Base-by-base conservation (phyloP, 2,888 invertebrate genomes). In the Nomada hirtipes region DNA sequence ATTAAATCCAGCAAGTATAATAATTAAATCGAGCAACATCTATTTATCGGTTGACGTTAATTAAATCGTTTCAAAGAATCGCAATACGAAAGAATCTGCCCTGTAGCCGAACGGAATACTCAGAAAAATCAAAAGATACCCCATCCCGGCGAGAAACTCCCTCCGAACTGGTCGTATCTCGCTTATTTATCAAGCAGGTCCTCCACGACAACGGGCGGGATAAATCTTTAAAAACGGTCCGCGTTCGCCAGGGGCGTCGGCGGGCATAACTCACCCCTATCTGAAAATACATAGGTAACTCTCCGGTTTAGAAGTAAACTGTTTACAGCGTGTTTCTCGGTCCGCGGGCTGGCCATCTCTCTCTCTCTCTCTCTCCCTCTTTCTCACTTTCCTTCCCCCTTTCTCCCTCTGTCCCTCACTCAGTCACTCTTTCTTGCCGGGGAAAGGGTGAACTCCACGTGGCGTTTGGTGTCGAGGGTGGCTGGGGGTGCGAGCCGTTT, bases 171-270 rank as follows among this genome's bases (percentile, higher is more conserved):
- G 71, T 57, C 69, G 83, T 84, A 79, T 79, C 79, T 76, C 83
- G 70, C 79, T 84, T 79, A 83, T 84, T 78, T 83, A 84, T 83
- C 83, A 82, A 81, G 84, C 84, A 74, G 74, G 73, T 74, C 74
- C 74, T 73, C 70, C 63, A 42, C 81, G 77, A 86, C 79, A 81
- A 79, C 82, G 79, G 76, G 23, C 52, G 73, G 90, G 90, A 93
- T 93, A 93, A 93, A 93, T 93, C 93, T 92, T 91, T 85, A 91
- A 91, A 92, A 93, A 92, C 90, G 90, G 88, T 85, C 86, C 77
- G 85, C 88, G 87, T 88, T 90, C 87, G 84, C 73, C 81, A 64
- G 79, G 73, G 82, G 79, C 83, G 87, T 80, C 75, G 83, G 87
- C 78, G 86, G 75, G 88, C 90, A 91, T 93, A 92, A 93, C 86